Percentiles rank a stretch among this genome's conserved stretches.
These are phyloP conservation scores for Ammodytes dubius DNA, from an alignment of 2,113 vertebrate genomes.

Conservation along the genomic window DNA sequence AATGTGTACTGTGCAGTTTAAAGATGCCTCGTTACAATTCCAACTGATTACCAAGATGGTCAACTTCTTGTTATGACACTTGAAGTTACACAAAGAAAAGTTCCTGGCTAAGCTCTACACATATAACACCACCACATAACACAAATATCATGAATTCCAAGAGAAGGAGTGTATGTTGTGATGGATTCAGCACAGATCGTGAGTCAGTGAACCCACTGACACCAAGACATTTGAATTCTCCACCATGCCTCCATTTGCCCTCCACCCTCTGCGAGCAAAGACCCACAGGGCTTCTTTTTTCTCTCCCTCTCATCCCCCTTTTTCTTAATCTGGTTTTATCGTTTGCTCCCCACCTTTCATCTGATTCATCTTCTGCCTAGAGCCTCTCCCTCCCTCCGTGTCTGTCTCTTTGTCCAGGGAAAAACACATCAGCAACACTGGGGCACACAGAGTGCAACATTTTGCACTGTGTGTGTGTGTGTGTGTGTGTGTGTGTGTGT, in stretches of 20 bases:
- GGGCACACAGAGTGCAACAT: not conserved
- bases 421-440: slow-evolving; percentile 6
- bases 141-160: slow-evolving; percentile 11
- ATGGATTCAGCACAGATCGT: slow-evolving; percentile 31
- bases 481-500: not conserved
- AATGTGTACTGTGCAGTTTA: not conserved
- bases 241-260: slow-evolving; percentile 30
- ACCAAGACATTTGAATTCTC: slow-evolving; percentile 50
- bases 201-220: slow-evolving; percentile 42
- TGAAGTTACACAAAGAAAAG: slow-evolving; percentile 2
- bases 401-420: slow-evolving; percentile 31
- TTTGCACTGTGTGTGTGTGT: slow-evolving; percentile 10
- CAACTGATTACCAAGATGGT: not conserved
- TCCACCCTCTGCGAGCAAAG: slow-evolving; percentile 23
- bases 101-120: slow-evolving; percentile 16
- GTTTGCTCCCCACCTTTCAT: slow-evolving; percentile 34
- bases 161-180: not conserved
- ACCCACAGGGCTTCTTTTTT: slow-evolving; percentile 29
- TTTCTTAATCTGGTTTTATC: slow-evolving; percentile 37
- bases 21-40: not conserved
- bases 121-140: slow-evolving; percentile 5
- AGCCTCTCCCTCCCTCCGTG: slow-evolving; percentile 20
- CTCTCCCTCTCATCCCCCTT: slow-evolving; percentile 12
- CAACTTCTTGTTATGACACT: slow-evolving; percentile 9
- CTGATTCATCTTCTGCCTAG: slow-evolving; percentile 44